These are phyloP conservation scores for Drosophila meridiana DNA, from an alignment of 2,888 invertebrate genomes.

Conservation along the genomic window DNA sequence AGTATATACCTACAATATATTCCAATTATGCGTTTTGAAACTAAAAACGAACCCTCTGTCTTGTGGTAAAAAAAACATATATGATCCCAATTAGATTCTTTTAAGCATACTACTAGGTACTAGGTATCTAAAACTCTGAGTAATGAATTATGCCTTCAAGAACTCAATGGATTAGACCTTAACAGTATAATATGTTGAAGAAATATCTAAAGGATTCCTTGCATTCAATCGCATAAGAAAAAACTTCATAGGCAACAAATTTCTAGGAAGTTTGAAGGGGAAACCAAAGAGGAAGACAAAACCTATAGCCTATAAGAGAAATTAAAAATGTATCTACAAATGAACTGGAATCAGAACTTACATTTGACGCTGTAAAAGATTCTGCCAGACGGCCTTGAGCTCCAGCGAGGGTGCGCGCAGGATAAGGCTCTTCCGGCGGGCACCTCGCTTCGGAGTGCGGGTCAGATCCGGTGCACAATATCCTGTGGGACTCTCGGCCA, in stretches of 20 bases:
- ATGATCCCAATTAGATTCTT: neutral
- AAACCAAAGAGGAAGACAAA: neutral
- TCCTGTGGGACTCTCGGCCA: conserved; percentile 90
- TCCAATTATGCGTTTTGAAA: too few relatives aligned
- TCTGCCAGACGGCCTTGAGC: conserved; percentile 96
- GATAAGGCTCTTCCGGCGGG: conserved; percentile 89
- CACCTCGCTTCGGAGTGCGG: conserved; percentile 88
- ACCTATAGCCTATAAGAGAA: neutral
- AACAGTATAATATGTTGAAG: neutral
- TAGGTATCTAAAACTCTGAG: neutral
- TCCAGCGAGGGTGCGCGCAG: conserved; percentile 93
- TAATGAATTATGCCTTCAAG: neutral
- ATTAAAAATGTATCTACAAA: neutral
- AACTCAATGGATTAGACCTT: neutral
- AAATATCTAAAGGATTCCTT: neutral
- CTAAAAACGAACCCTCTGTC: too few relatives aligned
- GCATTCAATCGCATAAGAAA: neutral
- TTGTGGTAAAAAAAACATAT: neutral
- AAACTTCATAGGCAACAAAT: too few relatives aligned
- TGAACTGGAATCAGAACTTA: conserved; percentile 85
- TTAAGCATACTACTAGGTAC: neutral
- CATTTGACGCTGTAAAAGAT: conserved; percentile 94
- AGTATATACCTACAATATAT: too few relatives aligned
- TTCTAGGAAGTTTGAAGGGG: neutral
- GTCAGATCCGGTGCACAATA: conserved; percentile 89